A percentile compares a stretch with the other conserved stretches of the same genome.
phyloP scores from a whole-genome alignment of 2,888 invertebrate genomes.

The Cyclophora albipunctata region DNA sequence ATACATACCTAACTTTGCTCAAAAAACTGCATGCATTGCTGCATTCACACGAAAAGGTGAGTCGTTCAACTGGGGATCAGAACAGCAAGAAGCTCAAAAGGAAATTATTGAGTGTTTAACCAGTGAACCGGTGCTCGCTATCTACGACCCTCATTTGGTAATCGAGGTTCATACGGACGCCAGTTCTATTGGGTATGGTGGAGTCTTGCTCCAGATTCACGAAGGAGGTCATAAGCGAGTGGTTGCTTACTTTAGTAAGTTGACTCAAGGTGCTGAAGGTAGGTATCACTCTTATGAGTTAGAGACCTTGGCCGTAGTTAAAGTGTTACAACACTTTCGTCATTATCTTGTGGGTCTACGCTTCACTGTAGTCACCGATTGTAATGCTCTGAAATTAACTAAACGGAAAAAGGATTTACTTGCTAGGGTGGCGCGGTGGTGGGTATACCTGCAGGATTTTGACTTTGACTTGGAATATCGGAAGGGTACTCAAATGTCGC shows the following conservation, averaged over 20 bases:
- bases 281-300: conserved; percentile 21
- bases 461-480: conserved; percentile 19
- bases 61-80: conserved; percentile 4
- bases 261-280: conserved; percentile 15
- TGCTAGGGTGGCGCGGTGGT: conserved; percentile 23
- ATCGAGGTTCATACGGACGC: conserved; percentile 13
- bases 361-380: conserved; percentile 24
- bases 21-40: conserved; percentile 7
- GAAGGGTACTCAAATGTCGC: conserved; percentile 17
- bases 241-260: conserved; percentile 13
- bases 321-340: conserved; percentile 19
- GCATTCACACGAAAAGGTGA: conserved; percentile 1
- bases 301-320: conserved; percentile 17
- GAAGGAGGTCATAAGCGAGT: conserved; percentile 4
- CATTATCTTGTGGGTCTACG: conserved; percentile 17
- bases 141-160: conserved; percentile 10
- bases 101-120: conserved; percentile 8
- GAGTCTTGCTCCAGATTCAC: conserved; percentile 9
- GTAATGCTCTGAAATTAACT: conserved; percentile 22
- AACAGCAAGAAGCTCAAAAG: conserved; percentile 4
- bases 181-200: conserved; percentile 6
- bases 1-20: conserved; percentile 9
- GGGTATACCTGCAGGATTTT: conserved; percentile 24
- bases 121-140: conserved; percentile 10
- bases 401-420: conserved; percentile 21